Base-by-base conservation (phyloP, 2,113 vertebrate genomes). In the Mesocricetus auratus region DNA sequence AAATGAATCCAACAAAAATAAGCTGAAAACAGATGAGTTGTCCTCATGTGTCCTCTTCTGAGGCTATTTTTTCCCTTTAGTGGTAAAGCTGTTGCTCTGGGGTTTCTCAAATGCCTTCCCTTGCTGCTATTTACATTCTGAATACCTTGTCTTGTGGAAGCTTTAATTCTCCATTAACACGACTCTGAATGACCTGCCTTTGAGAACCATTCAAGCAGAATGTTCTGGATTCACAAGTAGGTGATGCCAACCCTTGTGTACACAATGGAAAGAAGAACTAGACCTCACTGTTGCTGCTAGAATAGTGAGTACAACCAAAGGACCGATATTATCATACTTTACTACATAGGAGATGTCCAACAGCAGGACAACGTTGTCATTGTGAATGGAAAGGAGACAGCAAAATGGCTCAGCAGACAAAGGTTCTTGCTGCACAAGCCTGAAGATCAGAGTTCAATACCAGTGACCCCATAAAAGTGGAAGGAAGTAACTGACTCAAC, bases 1-100 rank as follows among this genome's bases (percentile, higher is more conserved):
- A 98, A 98, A 98, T 95, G 97, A 98, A 98, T 98, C 98, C 98
- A 99, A 98, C 97, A 98, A 98, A 99, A 99, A 98, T 98, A 99
- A 98, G 98, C 98, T 97, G 97, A 97, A 96, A 98, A 79, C 62
- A 78, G 98, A 97, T 97, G 97, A 95, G 98, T 97, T 98, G 98
- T 98, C 98, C 98, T 99, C 98, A 98, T 31, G 94, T 98, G 98
- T 97, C 98, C 98, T 98, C 98, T 93, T 98, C 98, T 89, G 83
- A 87, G 89, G 95, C 92, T 98, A 94, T 98, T 98, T 98, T 97
- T 98, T 98, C 81, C 90, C 96, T 97, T 94, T 53, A 7, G 90
- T 94, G 82, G 79, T 90, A 91, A 98, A 98, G 92, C 97, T 98
- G 98, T 98, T 97, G 94, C 97, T 97, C 85, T 96, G 97, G 95